Base-by-base conservation (phyloP, 1,140 invertebrate genomes). In the Drosophila setifemur region DNA sequence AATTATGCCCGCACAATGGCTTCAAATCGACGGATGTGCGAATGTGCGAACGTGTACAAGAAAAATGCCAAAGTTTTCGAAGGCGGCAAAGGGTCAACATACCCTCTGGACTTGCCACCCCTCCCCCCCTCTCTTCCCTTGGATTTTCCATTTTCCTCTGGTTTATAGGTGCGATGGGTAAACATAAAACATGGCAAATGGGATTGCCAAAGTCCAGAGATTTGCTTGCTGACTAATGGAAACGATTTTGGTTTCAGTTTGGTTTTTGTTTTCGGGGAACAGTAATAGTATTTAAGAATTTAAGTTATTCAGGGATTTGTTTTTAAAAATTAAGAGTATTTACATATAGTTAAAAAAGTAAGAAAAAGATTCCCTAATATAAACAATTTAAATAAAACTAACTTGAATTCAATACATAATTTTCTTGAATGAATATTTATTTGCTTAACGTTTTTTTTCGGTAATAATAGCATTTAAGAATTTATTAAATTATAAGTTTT, bases 1-100 rank as follows among this genome's bases (percentile, higher is more conserved):
- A 85, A 86, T 85, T 86, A 85, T 72, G 79, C 60, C n/a, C 79
- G 52, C 71, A 86, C 67, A 66, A 73, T 64, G 58, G 61, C 61
- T 29, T n/a, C 23, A 40, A 64, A 40, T 26, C 42, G 61, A 66
- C 61, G 57, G 55, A 25, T 12, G 25, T 1, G 33, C 21, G 33
- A n/a, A 40, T 53, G 42, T 53, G 57, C 43, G 54, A 58, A 23
- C 43, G 52, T 42, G 33, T 35, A 8, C 11, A 63, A 49, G 61
- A 66, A 66, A n/a, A 66, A 66, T 49, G 61, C 58, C 33, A 49
- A 66, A 66, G 57, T 61, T 61, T 58, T 14, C 37, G 53, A 61
- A 61, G 33, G 12, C 42, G 21, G 12, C 23, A 39, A 7, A 64
- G 61, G 61, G 61, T 66, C 61, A 66, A 64, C 61, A 66, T 58